Evolutionary conservation across 2,797 vertebrate species (phyloP).

Genomic region (Neosalanx taihuensis): DNA sequence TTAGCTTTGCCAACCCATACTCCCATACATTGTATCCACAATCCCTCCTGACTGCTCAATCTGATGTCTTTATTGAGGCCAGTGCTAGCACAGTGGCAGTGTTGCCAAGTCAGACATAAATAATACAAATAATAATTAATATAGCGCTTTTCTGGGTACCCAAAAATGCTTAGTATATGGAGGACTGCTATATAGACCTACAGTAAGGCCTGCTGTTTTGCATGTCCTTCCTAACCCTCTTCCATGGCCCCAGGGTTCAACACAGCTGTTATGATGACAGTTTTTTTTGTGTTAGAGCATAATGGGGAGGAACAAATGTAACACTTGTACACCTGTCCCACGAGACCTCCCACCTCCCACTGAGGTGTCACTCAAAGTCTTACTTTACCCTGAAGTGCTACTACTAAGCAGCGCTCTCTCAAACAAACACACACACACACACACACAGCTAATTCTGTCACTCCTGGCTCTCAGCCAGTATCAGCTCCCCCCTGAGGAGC

Average conservation of each 20-base stretch:
- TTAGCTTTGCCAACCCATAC: too few species aligned
- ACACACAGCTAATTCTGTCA: not conserved
- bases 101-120: not conserved
- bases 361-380: slow-evolving; percentile 13
- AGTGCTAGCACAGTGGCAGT: not conserved
- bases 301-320: slow-evolving; percentile 14
- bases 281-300: slow-evolving; percentile 9
- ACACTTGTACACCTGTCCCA: slow-evolving; percentile 24
- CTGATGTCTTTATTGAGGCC: not conserved
- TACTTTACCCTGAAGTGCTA: slow-evolving; percentile 5
- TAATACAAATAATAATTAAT: not conserved
- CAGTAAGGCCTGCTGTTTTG: too few species aligned
- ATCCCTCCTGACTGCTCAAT: too few species aligned
- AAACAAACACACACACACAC: not conserved
- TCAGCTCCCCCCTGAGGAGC: slow-evolving; percentile 41
- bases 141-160: too few species aligned
- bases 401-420: not conserved
- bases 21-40: too few species aligned
- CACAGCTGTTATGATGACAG: too few species aligned
- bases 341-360: slow-evolving; percentile 24
- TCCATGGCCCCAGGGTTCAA: not conserved
- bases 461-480: slow-evolving; percentile 38
- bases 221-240: not conserved
- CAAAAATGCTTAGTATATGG: not conserved
- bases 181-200: not conserved